phyloP scores from a whole-genome alignment of 2,888 invertebrate species.

The Flexamia atlantica region DNA sequence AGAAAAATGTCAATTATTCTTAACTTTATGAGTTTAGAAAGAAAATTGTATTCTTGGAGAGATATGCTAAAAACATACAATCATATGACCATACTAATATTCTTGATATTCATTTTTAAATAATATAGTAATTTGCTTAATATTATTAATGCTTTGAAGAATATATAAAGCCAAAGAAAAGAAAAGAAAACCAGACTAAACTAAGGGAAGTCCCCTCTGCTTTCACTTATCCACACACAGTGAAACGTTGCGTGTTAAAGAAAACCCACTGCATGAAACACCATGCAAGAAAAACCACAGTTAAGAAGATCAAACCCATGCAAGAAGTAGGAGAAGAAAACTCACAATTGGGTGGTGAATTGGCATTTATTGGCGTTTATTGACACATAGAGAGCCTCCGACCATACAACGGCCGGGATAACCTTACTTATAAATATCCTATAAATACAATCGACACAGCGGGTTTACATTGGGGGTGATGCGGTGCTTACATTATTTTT shows the following conservation, averaged over 20 bases:
- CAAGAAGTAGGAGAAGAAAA: conserved; percentile 23
- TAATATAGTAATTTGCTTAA: too few relatives aligned
- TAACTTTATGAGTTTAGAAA: too few relatives aligned
- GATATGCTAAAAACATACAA: too few relatives aligned
- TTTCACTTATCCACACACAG: not conserved
- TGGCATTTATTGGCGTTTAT: conserved; percentile 56
- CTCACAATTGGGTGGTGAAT: conserved; percentile 4
- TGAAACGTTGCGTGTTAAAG: conserved; percentile 32
- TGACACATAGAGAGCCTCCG: conserved; percentile 56
- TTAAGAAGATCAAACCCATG: conserved; percentile 18
- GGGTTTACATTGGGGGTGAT: conserved; percentile 10
- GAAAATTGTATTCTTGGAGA: too few relatives aligned
- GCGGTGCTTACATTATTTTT: conserved; percentile 41
- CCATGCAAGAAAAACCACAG: conserved; percentile 35
- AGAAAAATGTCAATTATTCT: too few relatives aligned
- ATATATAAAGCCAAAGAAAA: too few relatives aligned
- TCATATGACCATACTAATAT: too few relatives aligned
- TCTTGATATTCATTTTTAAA: too few relatives aligned
- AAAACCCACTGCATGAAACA: conserved; percentile 41
- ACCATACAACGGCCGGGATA: conserved; percentile 46
- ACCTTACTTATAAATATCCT: conserved; percentile 26
- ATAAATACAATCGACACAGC: conserved; percentile 44
- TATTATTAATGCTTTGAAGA: too few relatives aligned
- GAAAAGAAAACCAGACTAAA: too few relatives aligned
- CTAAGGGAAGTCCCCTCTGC: not conserved